Base-by-base conservation (phyloP, 2,797 vertebrate genomes). In the Lutjanus campechanus region DNA sequence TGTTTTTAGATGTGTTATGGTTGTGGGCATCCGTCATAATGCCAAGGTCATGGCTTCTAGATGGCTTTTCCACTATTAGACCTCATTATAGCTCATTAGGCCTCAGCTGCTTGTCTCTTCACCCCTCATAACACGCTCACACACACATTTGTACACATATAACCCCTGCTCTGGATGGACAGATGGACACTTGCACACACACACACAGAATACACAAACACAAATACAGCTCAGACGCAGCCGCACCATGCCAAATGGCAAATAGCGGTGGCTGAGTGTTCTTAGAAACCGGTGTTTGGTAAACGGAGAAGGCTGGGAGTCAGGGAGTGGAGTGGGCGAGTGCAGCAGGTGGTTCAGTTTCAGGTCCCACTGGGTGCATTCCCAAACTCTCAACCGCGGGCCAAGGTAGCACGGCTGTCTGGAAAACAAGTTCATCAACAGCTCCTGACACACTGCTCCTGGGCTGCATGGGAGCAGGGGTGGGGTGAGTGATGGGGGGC, bases 21-120 rank as follows among this genome's bases (percentile, higher is more conserved):
- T 94, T 90, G 88, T 64, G 84, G 88, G 84, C 86, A 93, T 93
- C 88, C 80, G 83, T 95, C 90, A 90, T 92, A 93, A 94, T 94
- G 87, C 93, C 93, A 94, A 94, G 93, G 93, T 92, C 92, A 85
- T 90, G 94, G 92, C 93, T 94, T 89, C 90, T 90, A 92, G 90
- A 95, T 92, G 91, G 81, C 88, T 94, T 95, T 96, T 95, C 94
- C 92, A 94, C 94, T 93, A 94, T 96, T 96, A 95, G 93, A 82
- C 88, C 92, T 95, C 95, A 96, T 96, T 96, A 96, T 89, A 93
- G 87, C 92, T 95, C 95, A 95, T 96, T 96, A 96, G 86, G 77
- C 90, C 81, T 94, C 95, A 96, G 95, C 95, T 96, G 95, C 93
- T 93, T 81, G 89, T 93, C 90, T 93, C 89, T 83, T 93, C 85